Base-by-base conservation (phyloP, 2,888 invertebrate genomes). In the Aleiodes testaceus region DNA sequence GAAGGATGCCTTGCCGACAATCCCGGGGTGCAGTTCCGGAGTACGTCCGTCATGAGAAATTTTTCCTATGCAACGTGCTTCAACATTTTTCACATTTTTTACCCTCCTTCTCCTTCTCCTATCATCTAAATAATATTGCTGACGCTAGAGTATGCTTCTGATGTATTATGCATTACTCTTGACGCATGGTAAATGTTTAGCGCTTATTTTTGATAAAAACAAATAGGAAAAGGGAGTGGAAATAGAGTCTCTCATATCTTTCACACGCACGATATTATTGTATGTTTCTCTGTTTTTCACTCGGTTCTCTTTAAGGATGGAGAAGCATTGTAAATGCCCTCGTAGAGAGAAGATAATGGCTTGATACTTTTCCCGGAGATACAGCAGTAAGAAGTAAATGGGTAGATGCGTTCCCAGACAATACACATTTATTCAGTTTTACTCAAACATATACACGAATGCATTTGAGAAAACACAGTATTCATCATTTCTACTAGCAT, bases 1-100 rank as follows among this genome's bases (percentile, higher is more conserved):
- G 76, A 76, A 75, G 76, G 75, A 76, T 76, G 69, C 68, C 66
- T 61, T 72, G 70, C 66, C 76, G 74, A 72, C 73, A 72, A 64
- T 61, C 61, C 72, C 72, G 63, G 66, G 69, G 63, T 66, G 49
- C 47, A 66, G 66, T 68, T 66, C 66, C 63, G 72, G 61, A 55
- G 47, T 68, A 70, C 53, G 30, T 42, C 59, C 59, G 59, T 59
- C 59, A 42, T 16, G 16, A 16, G 42, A 59, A 59, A 36, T 36
- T 30, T 36, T 59, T 14, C n/a, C 6, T 36, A 14, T 16, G 9
- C 30, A 36, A 16, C 53, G 26, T 20, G n/a, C 66, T 66, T 66
- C 69, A 65, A 67, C 44, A 69, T 67, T 68, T 52, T 61, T 69
- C 22, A 65, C 65, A 22, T 63, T 61, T 66, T 55, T 67, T 47